Conservation (phyloP, 2,797 vertebrate species). For the Zenarchopterus dispar region DNA sequence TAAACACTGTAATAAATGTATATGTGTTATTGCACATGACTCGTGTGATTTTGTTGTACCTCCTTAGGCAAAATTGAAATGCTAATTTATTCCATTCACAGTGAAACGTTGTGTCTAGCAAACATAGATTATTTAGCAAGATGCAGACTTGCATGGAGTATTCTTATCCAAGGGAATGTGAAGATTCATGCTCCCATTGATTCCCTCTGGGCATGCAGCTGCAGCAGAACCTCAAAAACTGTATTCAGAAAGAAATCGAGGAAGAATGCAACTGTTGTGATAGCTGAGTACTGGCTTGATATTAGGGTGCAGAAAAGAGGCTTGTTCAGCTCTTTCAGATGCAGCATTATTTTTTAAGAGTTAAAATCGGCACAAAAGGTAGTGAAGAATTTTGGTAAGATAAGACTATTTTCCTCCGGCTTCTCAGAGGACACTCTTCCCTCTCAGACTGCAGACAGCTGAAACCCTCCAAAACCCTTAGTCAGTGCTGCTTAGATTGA, state of each 20-base stretch:
- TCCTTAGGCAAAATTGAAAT: conserved; percentile 58
- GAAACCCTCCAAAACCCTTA: conserved; percentile 47
- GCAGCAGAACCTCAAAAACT: conserved; percentile 54
- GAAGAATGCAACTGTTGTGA: conserved; percentile 68
- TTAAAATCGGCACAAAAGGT: conserved; percentile 47
- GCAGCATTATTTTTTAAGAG: conserved; percentile 39
- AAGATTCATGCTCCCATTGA: conserved; percentile 67
- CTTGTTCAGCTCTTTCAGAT: conserved; percentile 37
- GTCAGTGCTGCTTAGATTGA: conserved; percentile 49
- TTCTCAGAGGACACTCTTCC: conserved; percentile 37
- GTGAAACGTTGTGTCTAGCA: conserved; percentile 72
- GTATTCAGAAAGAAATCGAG: conserved; percentile 62
- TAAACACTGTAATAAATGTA: conserved; percentile 40
- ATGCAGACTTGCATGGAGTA: conserved; percentile 69
- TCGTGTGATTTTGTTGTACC: conserved; percentile 31
- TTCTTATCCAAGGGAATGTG: conserved; percentile 68
- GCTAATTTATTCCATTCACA: conserved; percentile 74
- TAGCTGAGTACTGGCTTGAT: conserved; percentile 59
- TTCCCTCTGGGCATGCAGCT: conserved; percentile 57
- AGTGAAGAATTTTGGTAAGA: conserved; percentile 35
- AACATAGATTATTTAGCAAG: conserved; percentile 75
- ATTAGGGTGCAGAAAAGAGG: conserved; percentile 45
- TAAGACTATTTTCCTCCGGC: conserved; percentile 33
- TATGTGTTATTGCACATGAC: no score
- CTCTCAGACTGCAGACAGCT: conserved; percentile 41